Evolutionary conservation across 30 jellyfish, hydroid and myxozoan species (phyloP).

Genomic region (Aurelia aurita): DNA sequence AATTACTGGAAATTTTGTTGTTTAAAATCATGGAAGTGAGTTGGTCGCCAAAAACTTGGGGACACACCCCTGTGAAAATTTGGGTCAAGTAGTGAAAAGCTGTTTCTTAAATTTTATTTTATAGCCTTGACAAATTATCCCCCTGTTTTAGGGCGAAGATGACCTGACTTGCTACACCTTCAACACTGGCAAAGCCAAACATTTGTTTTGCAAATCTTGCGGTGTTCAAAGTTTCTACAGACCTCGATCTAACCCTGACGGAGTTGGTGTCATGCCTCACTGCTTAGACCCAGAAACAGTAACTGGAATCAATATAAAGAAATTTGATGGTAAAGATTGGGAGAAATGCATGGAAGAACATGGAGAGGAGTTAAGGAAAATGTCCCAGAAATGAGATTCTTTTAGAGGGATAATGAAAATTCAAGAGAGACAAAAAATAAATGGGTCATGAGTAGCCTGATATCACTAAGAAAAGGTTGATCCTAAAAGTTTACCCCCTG

Average conservation of each 20-base stretch:
- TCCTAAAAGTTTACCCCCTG: too few relatives aligned
- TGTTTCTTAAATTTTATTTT: too few relatives aligned
- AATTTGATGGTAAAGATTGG: conserved; percentile 93
- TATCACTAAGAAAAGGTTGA: too few relatives aligned
- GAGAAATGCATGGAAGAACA: conserved; percentile 67
- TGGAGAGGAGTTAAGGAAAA: conserved; percentile 65
- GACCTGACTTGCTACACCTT: conserved; percentile 85
- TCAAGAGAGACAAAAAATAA: too few relatives aligned
- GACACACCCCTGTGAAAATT: too few relatives aligned
- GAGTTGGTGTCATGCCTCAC: conserved; percentile 98
- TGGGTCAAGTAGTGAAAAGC: too few relatives aligned
- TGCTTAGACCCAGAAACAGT: conserved; percentile 83
- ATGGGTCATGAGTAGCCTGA: too few relatives aligned
- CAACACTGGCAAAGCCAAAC: conserved; percentile 94
- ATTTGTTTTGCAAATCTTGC: conserved; percentile 87
- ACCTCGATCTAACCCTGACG: conserved; percentile 97
- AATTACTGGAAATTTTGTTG: too few relatives aligned
- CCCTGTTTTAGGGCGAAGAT: conserved; percentile 66
- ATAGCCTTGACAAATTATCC: too few relatives aligned
- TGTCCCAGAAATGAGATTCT: conserved; percentile 52
- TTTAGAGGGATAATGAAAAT: neutral
- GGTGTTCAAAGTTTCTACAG: conserved; percentile 96
- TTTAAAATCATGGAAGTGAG: too few relatives aligned
- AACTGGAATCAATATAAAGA: conserved; percentile 17
- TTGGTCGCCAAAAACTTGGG: too few relatives aligned